Evolutionary conservation across 2,888 invertebrate genomes (phyloP).

Genomic region (Torymus tubicola): DNA sequence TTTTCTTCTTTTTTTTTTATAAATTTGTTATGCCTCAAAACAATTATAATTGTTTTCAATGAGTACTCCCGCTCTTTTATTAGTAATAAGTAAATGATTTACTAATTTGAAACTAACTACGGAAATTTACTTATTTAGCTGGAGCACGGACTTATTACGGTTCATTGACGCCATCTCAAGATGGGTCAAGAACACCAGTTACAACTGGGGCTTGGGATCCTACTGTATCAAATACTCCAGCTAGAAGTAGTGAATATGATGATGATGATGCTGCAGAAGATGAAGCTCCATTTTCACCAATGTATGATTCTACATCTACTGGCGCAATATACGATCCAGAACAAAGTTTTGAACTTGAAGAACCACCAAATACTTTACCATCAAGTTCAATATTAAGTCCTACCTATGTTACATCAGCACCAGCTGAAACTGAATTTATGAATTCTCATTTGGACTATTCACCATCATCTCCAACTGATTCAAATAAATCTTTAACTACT

Average conservation of each 20-base stretch:
- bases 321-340: not conserved
- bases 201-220: slow-evolving; percentile 78
- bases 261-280: slow-evolving; percentile 78
- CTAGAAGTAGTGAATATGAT: slow-evolving; percentile 77
- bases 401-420: slow-evolving; percentile 9
- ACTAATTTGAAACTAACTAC: too few relatives aligned
- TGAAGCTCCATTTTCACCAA: slow-evolving; percentile 76
- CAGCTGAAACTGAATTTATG: slow-evolving; percentile 11
- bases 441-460: slow-evolving; percentile 31
- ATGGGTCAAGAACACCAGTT: slow-evolving; percentile 78
- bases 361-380: not conserved
- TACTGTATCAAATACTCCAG: slow-evolving; percentile 78
- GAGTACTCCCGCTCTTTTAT: not conserved
- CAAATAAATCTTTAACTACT: slow-evolving; percentile 1
- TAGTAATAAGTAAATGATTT: not conserved
- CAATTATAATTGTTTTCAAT: too few relatives aligned
- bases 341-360: not conserved
- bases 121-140: slow-evolving; percentile 66
- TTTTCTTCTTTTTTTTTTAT: slow-evolving; percentile 8
- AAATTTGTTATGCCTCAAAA: too few relatives aligned
- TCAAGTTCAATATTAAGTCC: slow-evolving; percentile 7
- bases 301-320: not conserved
- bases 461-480: slow-evolving; percentile 46
- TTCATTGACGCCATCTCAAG: slow-evolving; percentile 79
- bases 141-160: slow-evolving; percentile 84